Conservation (phyloP, 2,797 vertebrate species). For the Phrynocephalus guinanensis region DNA sequence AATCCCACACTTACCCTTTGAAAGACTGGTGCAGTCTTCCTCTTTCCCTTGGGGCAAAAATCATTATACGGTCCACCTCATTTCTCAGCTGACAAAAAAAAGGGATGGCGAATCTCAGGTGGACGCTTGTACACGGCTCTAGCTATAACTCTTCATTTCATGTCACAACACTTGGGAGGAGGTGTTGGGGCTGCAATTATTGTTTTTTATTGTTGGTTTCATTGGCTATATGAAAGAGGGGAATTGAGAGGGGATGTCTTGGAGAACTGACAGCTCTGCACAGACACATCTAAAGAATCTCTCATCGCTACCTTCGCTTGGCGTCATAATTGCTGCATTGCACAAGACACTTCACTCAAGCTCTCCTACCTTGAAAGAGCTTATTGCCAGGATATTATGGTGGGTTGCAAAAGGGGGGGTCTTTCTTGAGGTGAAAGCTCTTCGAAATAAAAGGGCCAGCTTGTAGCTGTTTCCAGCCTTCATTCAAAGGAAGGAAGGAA, state of each 20-base stretch:
- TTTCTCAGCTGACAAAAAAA: neutral
- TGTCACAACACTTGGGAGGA: neutral
- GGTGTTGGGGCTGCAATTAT: neutral
- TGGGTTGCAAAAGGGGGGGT: slow-evolving; percentile 42
- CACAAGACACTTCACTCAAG: slow-evolving; percentile 48
- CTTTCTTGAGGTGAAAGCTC: slow-evolving; percentile 1
- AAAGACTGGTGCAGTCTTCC: neutral
- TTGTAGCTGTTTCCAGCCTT: slow-evolving; percentile 26
- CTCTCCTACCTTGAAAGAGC: slow-evolving; percentile 34
- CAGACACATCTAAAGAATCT: slow-evolving; percentile 23
- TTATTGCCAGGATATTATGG: slow-evolving; percentile 38
- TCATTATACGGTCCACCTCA: neutral
- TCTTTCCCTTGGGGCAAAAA: neutral
- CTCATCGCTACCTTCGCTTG: slow-evolving; percentile 21
- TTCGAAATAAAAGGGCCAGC: slow-evolving; percentile 51
- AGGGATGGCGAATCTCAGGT: neutral
- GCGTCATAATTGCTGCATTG: slow-evolving; percentile 54
- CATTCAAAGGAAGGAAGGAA: neutral
- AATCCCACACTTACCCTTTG: neutral
- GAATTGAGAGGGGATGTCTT: neutral
- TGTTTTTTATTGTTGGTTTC: slow-evolving; percentile 24
- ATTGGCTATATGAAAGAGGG: neutral
- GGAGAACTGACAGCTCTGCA: slow-evolving; percentile 42
- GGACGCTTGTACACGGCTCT: neutral
- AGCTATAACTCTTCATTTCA: neutral